Conservation (phyloP, 2,888 invertebrate species). For the Ornithoptera priamus region DNA sequence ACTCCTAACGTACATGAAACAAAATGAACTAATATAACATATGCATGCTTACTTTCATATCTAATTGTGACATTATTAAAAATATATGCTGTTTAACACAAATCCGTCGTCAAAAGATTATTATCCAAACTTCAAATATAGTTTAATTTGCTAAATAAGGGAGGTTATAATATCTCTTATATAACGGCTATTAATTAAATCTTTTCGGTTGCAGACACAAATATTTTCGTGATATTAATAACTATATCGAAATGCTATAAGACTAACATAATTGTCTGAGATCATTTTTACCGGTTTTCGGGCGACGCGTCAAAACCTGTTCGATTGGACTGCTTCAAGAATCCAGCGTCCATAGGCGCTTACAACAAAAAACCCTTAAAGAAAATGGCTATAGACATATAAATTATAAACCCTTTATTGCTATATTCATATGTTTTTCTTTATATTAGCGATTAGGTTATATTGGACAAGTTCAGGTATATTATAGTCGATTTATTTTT, state of each 20-base stretch:
- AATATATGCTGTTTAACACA: too few species aligned
- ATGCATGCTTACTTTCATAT: background rate
- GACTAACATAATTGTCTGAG: constrained; percentile 69
- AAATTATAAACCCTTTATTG: constrained; percentile 18
- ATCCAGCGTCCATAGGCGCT: constrained; percentile 51
- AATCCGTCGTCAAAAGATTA: too few species aligned
- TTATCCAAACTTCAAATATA: too few species aligned
- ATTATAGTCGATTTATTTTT: too few species aligned
- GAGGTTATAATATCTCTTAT: too few species aligned
- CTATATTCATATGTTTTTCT: constrained; percentile 9
- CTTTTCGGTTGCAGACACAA: background rate
- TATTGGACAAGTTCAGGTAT: too few species aligned
- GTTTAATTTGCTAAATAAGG: too few species aligned
- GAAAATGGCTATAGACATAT: constrained; percentile 13
- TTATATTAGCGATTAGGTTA: background rate
- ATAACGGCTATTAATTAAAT: background rate
- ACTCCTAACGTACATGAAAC: constrained; percentile 45
- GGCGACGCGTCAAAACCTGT: constrained; percentile 71
- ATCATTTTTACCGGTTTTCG: constrained; percentile 74
- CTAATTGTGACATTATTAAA: too few species aligned
- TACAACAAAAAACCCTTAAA: constrained; percentile 28
- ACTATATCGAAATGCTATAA: constrained; percentile 61
- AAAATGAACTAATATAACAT: constrained; percentile 41
- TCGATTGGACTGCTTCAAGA: constrained; percentile 66
- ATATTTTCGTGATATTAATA: constrained; percentile 44